Percentiles rank a stretch among this genome's conserved stretches.
Evolutionary conservation across 2,888 invertebrate species (phyloP).

Genomic region (Hyles lineata): DNA sequence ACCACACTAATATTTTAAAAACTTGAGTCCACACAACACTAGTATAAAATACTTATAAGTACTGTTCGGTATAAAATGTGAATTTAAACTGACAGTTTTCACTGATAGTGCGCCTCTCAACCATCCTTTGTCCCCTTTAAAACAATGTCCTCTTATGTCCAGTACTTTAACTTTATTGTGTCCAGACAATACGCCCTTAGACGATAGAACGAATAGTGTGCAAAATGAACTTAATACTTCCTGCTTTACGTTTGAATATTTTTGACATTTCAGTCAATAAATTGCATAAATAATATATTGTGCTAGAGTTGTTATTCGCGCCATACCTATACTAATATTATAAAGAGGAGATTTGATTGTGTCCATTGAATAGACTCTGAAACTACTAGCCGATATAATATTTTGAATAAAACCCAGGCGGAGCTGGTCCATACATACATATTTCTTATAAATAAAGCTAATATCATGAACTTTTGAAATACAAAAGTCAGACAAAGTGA

Average conservation of each 20-base stretch:
- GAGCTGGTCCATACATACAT: no score
- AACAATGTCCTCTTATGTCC: constrained; percentile 11
- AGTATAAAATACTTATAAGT: not conserved
- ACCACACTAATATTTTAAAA: no score
- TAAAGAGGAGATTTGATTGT: no score
- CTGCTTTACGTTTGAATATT: not conserved
- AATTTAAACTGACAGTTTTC: not conserved
- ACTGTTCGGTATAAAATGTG: not conserved
- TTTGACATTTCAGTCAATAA: not conserved
- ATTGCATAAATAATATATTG: no score
- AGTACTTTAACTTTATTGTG: constrained; percentile 22
- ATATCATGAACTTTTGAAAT: no score
- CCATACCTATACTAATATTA: no score
- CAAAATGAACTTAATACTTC: not conserved
- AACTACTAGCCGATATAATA: no score
- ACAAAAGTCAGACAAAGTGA: no score
- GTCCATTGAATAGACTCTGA: no score
- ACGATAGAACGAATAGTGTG: not conserved
- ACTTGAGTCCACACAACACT: not conserved
- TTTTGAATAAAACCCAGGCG: no score
- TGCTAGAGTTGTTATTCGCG: no score
- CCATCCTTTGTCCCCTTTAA: not conserved
- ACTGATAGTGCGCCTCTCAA: constrained; percentile 11
- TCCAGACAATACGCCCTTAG: constrained; percentile 18
- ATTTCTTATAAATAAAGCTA: no score